Evolutionary conservation across 2,797 vertebrate genomes (phyloP), one percentile per base, ranked within the genome.

Genomic region (Gallinago solitaria): DNA sequence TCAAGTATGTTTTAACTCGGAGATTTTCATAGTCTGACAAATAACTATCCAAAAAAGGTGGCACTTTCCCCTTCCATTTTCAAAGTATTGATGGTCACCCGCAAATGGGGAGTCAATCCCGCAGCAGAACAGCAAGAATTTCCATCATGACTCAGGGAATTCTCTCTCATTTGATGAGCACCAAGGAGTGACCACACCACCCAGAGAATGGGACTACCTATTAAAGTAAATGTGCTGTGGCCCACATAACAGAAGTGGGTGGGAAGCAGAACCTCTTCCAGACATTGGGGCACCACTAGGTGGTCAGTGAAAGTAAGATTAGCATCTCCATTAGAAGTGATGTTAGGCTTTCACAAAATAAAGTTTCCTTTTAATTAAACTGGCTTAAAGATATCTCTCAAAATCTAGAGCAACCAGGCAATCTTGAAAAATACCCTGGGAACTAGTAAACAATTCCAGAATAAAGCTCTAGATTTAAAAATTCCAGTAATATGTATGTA

Each of bases 261-360:
- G 74, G 67, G 60, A 79, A 1, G 63, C 89, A 85, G 94, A 79
- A 93, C 88, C 95, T 97, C 96, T 93, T 96, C 89, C 93, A 97
- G 97, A 95, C 97, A 95, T 60, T 54, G 79, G 95, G 97, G 96
- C 97, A 97, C 97, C 91, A 92, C 35, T 65, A 75, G 28, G 93
- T 94, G 96, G 95, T 92, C 97, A 97, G 91, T 20, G 60, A 96
- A 96, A 59, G 82, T 50, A 93, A 96, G 97, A 95, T 96, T 97
- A 94, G 73, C 85, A 93, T 95, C 96, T 94, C 93, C 74, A 69
- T 12, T 57, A 95, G 71, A 96, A 95, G 84, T 87, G 81, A 83
- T 57, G 90, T 80, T 59, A 83, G 96, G 96, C 91, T 75, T 95
- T 96, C 85, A 94, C 89, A 96, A 97, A 97, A 87, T 65, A 83